phyloP scores from a whole-genome alignment of 2,888 invertebrate genomes.

The Mythimna loreyi region DNA sequence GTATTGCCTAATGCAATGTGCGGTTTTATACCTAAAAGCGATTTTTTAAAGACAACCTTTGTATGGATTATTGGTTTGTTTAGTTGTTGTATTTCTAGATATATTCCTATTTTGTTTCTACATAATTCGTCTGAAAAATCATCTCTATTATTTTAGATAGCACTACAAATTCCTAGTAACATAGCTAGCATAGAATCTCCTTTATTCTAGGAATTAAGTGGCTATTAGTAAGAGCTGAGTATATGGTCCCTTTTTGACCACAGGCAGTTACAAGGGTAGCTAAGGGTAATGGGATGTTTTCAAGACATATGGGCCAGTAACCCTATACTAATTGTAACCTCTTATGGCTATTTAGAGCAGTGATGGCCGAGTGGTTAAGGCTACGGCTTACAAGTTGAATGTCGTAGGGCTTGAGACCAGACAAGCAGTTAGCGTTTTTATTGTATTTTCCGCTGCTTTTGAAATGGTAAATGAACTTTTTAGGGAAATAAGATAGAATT shows the following conservation, averaged over 20 bases:
- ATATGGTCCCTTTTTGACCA: slow-evolving; percentile 37
- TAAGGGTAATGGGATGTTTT: slow-evolving; percentile 30
- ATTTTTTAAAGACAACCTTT: no score
- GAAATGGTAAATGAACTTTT: neutral
- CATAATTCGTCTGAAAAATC: no score
- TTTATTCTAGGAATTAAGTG: slow-evolving; percentile 12
- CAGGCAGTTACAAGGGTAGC: slow-evolving; percentile 32
- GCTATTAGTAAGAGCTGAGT: slow-evolving; percentile 20
- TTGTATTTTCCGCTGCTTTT: neutral
- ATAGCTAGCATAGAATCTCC: neutral
- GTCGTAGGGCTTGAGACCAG: neutral
- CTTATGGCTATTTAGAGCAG: neutral
- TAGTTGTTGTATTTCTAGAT: no score
- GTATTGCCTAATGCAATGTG: no score
- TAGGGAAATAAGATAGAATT: no score
- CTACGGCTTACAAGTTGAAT: neutral
- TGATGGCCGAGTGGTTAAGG: neutral
- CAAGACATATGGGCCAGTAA: slow-evolving; percentile 23
- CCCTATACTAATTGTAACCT: slow-evolving; percentile 11
- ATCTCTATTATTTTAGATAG: neutral
- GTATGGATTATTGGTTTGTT: no score
- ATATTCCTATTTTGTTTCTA: no score
- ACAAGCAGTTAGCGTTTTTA: neutral
- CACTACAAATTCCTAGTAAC: neutral
- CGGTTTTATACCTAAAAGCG: no score